Evolutionary conservation across 2,888 invertebrate species (phyloP), one percentile per base, ranked within the genome.

Genomic region (Coremacera marginata): DNA sequence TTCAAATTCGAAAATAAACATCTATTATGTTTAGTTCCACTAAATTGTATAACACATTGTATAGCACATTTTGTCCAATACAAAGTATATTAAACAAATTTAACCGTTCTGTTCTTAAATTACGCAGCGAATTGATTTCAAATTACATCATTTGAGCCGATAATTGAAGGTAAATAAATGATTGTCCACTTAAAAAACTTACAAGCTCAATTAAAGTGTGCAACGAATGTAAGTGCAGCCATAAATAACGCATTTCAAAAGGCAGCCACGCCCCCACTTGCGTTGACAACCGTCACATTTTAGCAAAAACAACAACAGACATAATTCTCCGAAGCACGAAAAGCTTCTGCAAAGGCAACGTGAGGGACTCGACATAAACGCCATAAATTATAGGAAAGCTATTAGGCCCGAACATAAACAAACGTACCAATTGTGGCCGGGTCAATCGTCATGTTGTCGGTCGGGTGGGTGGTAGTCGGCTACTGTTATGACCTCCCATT

Each of bases 301-400:
- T 44, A 44, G 44, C 44, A 44, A 44, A 44, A 44, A 44, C 44
- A 44, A 44, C 44, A 44, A 44, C 44, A 60, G 3, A 8, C 1
- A 27, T n/a, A 27, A 60, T 16, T 60, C 27, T 22, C 25, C 16
- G 25, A 19, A 27, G 60, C 27, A 60, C 60, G 60, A 25, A 60
- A 27, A 27, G 25, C 27, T 14, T 60, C 14, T 27, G 60, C 25
- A 34, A 37, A 67, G 3, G 11, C 25, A 22, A 14, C 11, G 51
- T 14, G 51, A 51, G 65, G 34, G 31, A 34, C 65, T 37, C 65
- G 7, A 16, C 31, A 71, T 67, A 67, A 67, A 44, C 31, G 44
- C 60, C 82, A 84, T 85, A 84, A 84, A 84, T 84, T 85, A 85
- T 84, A 84, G 84, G 84, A 84, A 84, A 84, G 84, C 84, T 85